Percentiles rank a stretch among this genome's conserved stretches.
These are phyloP conservation scores for Thyatira batis DNA, from an alignment of 2,888 invertebrate species.

Conservation along the genomic window DNA sequence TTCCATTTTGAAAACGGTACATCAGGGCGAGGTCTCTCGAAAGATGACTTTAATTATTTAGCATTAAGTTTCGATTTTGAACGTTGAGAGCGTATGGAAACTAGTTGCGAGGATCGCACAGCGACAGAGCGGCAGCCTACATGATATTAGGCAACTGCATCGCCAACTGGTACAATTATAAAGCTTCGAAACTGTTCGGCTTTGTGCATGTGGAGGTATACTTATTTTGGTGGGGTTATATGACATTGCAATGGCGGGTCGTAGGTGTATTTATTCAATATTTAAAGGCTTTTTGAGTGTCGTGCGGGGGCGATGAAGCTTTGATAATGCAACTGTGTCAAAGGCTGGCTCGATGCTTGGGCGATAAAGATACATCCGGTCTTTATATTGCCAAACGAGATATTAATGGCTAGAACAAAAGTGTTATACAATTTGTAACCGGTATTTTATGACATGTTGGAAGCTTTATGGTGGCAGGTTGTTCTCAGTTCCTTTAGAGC, in stretches of 20 bases:
- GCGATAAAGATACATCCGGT: slow-evolving; percentile 54
- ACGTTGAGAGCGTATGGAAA: slow-evolving; percentile 20
- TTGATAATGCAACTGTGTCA: slow-evolving; percentile 65
- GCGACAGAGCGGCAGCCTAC: slow-evolving; percentile 61
- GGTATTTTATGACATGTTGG: slow-evolving; percentile 4
- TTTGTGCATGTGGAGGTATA: slow-evolving; percentile 9
- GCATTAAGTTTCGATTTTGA: slow-evolving; percentile 34
- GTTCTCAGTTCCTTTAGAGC: background rate
- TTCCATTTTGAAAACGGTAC: slow-evolving; percentile 56
- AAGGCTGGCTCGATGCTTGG: slow-evolving; percentile 45
- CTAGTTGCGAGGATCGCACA: slow-evolving; percentile 56
- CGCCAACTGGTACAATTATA: slow-evolving; percentile 42
- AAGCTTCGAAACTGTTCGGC: slow-evolving; percentile 20
- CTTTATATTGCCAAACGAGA: slow-evolving; percentile 46
- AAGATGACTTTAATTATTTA: slow-evolving; percentile 19
- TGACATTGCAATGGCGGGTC: slow-evolving; percentile 49
- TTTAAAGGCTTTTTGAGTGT: slow-evolving; percentile 57
- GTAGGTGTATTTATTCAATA: slow-evolving; percentile 71
- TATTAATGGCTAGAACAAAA: slow-evolving; percentile 32
- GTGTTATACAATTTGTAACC: slow-evolving; percentile 27
- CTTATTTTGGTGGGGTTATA: slow-evolving; percentile 36
- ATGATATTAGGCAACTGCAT: slow-evolving; percentile 69
- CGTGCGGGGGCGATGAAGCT: slow-evolving; percentile 55
- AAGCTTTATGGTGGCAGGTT: background rate
- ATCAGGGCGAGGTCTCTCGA: slow-evolving; percentile 20